Conservation (phyloP, 2,888 invertebrate genomes). For the Omphaloscelis lunosa region DNA sequence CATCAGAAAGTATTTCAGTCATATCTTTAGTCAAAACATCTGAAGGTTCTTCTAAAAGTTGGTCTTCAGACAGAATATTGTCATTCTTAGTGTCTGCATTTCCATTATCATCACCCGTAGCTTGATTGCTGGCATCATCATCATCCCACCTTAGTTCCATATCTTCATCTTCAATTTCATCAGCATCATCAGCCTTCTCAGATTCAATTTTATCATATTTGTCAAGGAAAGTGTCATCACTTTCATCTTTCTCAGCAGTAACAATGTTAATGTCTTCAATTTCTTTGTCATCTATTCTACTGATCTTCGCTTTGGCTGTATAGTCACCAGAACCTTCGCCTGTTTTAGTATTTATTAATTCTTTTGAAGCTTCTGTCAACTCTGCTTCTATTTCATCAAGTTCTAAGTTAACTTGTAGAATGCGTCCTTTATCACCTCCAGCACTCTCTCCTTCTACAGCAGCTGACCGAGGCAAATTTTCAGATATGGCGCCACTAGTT, state of each 20-base stretch:
- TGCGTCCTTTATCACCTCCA: conserved; percentile 12
- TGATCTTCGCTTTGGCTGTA: background rate
- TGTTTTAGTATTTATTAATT: background rate
- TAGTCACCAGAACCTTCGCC: conserved; percentile 13
- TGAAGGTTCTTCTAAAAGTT: conserved; percentile 36
- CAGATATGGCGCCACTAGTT: background rate
- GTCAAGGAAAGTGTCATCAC: background rate
- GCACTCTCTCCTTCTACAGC: background rate
- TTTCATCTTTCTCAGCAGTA: background rate
- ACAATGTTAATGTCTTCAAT: background rate
- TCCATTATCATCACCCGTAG: conserved; percentile 69
- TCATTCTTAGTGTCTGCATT: conserved; percentile 32
- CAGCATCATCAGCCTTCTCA: conserved; percentile 14
- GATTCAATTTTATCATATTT: background rate
- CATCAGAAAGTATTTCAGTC: background rate
- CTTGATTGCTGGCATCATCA: conserved; percentile 67
- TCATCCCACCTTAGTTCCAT: conserved; percentile 80
- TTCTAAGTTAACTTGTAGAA: background rate
- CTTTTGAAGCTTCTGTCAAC: background rate
- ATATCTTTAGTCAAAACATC: background rate
- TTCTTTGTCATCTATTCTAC: background rate
- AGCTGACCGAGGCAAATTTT: background rate
- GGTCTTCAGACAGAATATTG: conserved; percentile 20
- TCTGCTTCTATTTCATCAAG: background rate
- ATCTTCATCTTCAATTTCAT: conserved; percentile 70